Conservation (phyloP, 2,797 vertebrate genomes). For the Galago senegalensis region DNA sequence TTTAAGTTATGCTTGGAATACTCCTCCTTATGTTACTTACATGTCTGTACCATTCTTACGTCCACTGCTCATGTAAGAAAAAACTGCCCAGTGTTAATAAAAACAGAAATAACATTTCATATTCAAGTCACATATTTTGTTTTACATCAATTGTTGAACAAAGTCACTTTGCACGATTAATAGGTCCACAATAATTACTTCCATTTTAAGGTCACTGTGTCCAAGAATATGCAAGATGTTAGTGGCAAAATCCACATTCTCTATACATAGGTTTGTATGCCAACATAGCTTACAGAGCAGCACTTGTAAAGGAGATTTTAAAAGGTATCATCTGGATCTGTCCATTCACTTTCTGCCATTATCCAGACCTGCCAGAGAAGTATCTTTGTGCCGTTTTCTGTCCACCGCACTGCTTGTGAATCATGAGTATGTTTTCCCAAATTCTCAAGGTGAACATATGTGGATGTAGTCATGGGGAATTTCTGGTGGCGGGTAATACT, state of each 20-base stretch:
- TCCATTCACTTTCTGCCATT: neutral
- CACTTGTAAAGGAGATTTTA: neutral
- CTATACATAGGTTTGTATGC: neutral
- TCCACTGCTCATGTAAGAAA: neutral
- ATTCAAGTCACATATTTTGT: conserved; percentile 47
- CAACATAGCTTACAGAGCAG: neutral
- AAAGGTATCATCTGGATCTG: neutral
- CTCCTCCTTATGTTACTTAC: neutral
- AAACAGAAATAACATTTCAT: neutral
- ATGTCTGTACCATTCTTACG: neutral
- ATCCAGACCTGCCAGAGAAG: neutral
- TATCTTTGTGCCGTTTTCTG: neutral
- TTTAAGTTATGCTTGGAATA: neutral
- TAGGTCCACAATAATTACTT: neutral
- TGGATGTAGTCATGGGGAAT: neutral
- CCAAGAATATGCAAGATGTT: neutral
- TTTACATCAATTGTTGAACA: neutral
- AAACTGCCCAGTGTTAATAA: conserved; percentile 10
- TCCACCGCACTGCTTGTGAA: neutral
- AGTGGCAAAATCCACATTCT: neutral
- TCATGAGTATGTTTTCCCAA: neutral
- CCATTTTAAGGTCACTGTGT: neutral
- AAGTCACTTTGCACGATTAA: neutral
- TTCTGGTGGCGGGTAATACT: neutral
- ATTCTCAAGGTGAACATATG: neutral